Percentiles rank a stretch among this genome's conserved stretches.
phyloP scores from a whole-genome alignment of 2,113 vertebrate genomes.

The Oreochromis niloticus region DNA sequence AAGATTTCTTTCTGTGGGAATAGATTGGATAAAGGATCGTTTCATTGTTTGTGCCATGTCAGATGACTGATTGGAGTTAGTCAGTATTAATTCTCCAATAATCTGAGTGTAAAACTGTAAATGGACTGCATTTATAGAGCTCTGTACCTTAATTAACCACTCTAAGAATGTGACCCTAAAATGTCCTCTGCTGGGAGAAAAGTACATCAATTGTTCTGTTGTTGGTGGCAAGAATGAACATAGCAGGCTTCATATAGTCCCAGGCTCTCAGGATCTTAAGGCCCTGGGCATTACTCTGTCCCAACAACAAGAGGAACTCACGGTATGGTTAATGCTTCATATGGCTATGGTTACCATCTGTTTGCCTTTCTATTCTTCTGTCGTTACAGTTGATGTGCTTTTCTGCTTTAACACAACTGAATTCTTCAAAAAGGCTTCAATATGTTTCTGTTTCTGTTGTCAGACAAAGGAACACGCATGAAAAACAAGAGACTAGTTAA shows the following conservation, averaged over 20 bases:
- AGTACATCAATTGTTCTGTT: neutral
- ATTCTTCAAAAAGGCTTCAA: neutral
- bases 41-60: neutral
- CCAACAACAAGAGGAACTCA: neutral
- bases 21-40: neutral
- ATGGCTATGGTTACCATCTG: neutral
- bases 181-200: neutral
- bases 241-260: neutral
- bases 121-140: neutral
- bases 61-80: neutral
- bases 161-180: neutral
- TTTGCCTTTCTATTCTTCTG: neutral
- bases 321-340: neutral
- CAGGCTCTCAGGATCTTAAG: neutral
- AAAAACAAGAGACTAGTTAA: neutral
- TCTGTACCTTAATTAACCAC: neutral
- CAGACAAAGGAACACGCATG: neutral
- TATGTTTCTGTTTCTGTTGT: neutral
- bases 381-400: neutral
- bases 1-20: neutral
- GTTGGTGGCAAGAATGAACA: neutral
- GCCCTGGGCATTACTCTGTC: neutral
- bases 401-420: neutral
- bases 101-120: neutral
- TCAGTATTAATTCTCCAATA: neutral